phyloP scores from a whole-genome alignment of 2,113 vertebrate species.

The Dasyurus viverrinus region DNA sequence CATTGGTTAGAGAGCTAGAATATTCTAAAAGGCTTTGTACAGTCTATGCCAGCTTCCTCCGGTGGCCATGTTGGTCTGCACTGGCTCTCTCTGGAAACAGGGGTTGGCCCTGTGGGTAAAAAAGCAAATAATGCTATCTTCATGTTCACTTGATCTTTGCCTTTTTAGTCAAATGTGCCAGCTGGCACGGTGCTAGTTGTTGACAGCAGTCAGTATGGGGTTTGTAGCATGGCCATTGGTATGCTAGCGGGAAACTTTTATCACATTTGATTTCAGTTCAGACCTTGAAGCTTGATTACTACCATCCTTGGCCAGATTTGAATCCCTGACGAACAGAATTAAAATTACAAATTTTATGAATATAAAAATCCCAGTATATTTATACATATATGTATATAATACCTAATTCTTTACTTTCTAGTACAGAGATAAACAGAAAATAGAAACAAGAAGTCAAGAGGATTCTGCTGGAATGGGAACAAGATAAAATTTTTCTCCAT shows the following conservation, averaged over 20 bases:
- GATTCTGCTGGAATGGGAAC: slow-evolving; percentile 6
- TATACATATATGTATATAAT: background rate
- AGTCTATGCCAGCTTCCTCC: background rate
- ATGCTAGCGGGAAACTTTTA: background rate
- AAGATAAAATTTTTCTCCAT: slow-evolving; percentile 1
- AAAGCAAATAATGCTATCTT: background rate
- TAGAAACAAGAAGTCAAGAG: slow-evolving; percentile 28
- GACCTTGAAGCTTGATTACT: background rate
- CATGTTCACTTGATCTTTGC: background rate
- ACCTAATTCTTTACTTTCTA: slow-evolving; percentile 30
- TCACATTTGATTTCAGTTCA: background rate
- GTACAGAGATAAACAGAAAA: slow-evolving; percentile 41
- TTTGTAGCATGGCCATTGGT: background rate
- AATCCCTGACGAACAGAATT: slow-evolving; percentile 4
- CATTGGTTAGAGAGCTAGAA: background rate
- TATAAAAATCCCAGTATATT: background rate
- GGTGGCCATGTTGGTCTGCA: background rate
- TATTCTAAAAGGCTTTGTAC: background rate
- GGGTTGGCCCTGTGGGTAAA: background rate
- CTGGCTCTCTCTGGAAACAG: background rate
- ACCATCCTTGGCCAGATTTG: background rate
- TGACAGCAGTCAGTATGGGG: background rate
- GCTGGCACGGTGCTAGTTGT: background rate
- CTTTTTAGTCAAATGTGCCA: slow-evolving; percentile 3
- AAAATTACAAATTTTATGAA: background rate